These are phyloP conservation scores for Stigmatopora nigra DNA, from an alignment of 2,113 vertebrate species.

Conservation along the genomic window DNA sequence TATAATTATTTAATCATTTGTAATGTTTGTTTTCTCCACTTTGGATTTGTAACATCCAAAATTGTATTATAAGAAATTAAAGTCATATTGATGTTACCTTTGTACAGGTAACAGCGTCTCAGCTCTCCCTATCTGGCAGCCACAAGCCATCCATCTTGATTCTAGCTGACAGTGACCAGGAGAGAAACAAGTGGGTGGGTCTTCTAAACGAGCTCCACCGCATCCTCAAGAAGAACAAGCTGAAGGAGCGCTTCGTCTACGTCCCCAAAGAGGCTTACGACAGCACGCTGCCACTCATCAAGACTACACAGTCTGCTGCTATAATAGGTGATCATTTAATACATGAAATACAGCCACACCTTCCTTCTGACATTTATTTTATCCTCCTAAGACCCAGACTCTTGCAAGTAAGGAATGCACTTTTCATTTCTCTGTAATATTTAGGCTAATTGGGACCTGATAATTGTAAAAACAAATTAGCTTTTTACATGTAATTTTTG, in stretches of 20 bases:
- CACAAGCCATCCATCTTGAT: constrained; percentile 91
- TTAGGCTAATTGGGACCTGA: no score
- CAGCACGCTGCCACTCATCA: constrained; percentile 95
- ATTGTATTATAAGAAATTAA: not conserved
- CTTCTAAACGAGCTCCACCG: constrained; percentile 89
- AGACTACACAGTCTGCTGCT: constrained; percentile 91
- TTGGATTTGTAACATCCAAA: not conserved
- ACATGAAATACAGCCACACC: not conserved
- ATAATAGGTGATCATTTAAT: constrained; percentile 66
- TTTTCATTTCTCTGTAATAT: no score
- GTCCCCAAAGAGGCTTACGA: constrained; percentile 97
- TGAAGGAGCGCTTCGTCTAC: constrained; percentile 94
- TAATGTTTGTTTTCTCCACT: not conserved
- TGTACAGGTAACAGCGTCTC: constrained; percentile 88
- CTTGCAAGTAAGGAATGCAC: no score
- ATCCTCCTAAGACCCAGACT: not conserved
- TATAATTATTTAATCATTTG: not conserved
- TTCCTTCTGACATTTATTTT: not conserved
- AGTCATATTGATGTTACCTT: no score
- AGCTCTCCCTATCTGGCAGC: constrained; percentile 82
- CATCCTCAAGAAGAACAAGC: constrained; percentile 95
- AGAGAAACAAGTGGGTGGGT: constrained; percentile 93
- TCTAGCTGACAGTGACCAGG: constrained; percentile 89
- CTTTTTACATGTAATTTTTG: no score
- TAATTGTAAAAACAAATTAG: no score